Base-by-base conservation (phyloP, 1,140 invertebrate genomes). In the Pseudomyrmex cubaensis region DNA sequence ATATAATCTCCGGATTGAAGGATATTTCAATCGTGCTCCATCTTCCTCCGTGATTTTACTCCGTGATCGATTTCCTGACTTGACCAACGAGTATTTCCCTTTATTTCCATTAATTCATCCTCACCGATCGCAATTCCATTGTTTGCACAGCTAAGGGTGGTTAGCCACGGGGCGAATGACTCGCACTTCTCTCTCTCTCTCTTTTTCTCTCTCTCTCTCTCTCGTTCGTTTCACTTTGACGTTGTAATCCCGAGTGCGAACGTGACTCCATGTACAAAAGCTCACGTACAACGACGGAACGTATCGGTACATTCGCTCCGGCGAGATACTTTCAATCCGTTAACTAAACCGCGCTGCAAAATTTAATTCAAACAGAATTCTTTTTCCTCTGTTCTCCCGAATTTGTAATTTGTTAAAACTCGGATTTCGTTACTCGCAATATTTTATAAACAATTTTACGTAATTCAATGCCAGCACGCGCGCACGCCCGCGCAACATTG, bases 1-100 rank as follows among this genome's bases (percentile, higher is more conserved):
- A 87, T 83, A 56, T 83, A 56, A 72, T 83, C 63, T 85, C 59
- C 59, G 61, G 44, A 20, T 86, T 70, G 12, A n/a, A 17, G 17
- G 46, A 77, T 66, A 78, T 85, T 85, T 86, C 61, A 48, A 54
- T 72, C n/a, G 67, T 17, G 2, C 8, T 50, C 62, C 3, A 17
- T 67, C 44, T 5, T 50, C 2, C 66, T 25, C 25, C 4, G 12
- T n/a, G 66, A 54, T 54, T 17, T 9, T 22, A 44, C 0, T 9
- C 8, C 20, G n/a, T 35, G 44, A 80, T 80, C 54, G 44, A 80
- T 80, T 44, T 57, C 44, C 12, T 48, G n/a, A 74, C 13, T 66
- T 50, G 44, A 44, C 13, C 52, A 72, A 15, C 35, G 25, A 59
- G 44, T 69, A 52, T 69, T 67, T 82, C 62, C 59, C 57, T 74